phyloP scores from a whole-genome alignment of 2,888 invertebrate species.

The Julus scanicus region DNA sequence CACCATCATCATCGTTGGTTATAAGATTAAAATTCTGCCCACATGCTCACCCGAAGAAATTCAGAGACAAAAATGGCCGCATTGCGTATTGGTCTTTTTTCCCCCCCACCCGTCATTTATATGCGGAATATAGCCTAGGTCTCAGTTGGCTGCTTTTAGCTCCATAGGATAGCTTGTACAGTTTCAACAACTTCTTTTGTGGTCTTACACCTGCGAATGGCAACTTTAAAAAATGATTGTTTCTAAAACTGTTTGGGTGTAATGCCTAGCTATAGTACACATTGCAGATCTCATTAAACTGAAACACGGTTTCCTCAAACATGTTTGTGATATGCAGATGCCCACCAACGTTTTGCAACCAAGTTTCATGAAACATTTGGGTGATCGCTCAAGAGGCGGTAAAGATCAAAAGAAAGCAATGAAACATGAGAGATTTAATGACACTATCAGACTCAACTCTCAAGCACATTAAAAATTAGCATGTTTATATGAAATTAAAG shows the following conservation, averaged over 20 bases:
- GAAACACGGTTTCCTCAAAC: no score
- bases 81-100: slow-evolving; percentile 14
- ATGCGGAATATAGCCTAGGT: slow-evolving; percentile 13
- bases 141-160: neutral
- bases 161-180: neutral
- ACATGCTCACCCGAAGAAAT: slow-evolving; percentile 7
- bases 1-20: neutral
- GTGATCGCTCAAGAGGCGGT: no score
- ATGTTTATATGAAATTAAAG: no score
- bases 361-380: no score
- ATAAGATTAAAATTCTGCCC: slow-evolving; percentile 29
- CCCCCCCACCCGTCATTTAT: neutral
- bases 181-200: neutral
- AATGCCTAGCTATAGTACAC: no score
- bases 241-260: neutral
- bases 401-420: no score
- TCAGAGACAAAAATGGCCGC: slow-evolving; percentile 27
- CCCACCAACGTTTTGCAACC: no score
- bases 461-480: no score
- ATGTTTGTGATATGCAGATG: no score
- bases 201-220: slow-evolving; percentile 7
- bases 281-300: no score
- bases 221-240: neutral
- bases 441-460: no score
- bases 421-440: no score